Evolutionary conservation across 2,888 invertebrate genomes (phyloP).

Genomic region (Philereme vetulata): DNA sequence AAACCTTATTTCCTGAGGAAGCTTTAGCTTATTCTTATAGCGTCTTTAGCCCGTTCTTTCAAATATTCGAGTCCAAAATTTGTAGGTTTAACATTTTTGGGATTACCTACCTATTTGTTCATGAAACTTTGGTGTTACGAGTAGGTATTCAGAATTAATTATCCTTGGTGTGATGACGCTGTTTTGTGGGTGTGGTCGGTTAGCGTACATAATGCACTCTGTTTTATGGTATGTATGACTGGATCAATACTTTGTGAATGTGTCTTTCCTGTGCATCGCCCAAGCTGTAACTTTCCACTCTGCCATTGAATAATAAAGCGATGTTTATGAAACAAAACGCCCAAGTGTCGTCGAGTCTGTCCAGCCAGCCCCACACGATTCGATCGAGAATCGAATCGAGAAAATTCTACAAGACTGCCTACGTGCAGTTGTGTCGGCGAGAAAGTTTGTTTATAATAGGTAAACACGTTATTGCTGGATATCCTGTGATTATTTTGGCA

Average conservation of each 20-base stretch:
- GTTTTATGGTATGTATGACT: not conserved
- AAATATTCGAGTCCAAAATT: too few relatives aligned
- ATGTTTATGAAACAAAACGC: slow-evolving; percentile 74
- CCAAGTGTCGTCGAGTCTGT: slow-evolving; percentile 41
- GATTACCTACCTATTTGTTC: too few relatives aligned
- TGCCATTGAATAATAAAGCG: slow-evolving; percentile 52
- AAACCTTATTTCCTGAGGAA: slow-evolving; percentile 13
- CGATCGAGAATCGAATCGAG: slow-evolving; percentile 42
- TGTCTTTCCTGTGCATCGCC: not conserved
- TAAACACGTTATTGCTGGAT: slow-evolving; percentile 14
- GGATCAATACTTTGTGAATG: not conserved
- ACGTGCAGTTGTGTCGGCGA: slow-evolving; percentile 13
- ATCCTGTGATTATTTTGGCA: slow-evolving; percentile 4
- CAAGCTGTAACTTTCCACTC: slow-evolving; percentile 61
- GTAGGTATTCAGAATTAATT: too few relatives aligned
- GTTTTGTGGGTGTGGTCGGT: slow-evolving; percentile 7
- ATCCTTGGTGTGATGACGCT: too few relatives aligned
- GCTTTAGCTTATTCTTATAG: not conserved
- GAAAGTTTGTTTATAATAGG: slow-evolving; percentile 31
- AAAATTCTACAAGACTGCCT: slow-evolving; percentile 45
- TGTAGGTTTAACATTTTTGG: too few relatives aligned
- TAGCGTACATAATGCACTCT: not conserved
- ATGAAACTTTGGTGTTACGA: too few relatives aligned
- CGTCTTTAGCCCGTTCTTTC: too few relatives aligned
- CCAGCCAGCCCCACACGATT: slow-evolving; percentile 26